A percentile compares a stretch with the other conserved stretches of the same genome.
Evolutionary conservation across 1,140 invertebrate genomes (phyloP).

Genomic region (Sitobion miscanthi): DNA sequence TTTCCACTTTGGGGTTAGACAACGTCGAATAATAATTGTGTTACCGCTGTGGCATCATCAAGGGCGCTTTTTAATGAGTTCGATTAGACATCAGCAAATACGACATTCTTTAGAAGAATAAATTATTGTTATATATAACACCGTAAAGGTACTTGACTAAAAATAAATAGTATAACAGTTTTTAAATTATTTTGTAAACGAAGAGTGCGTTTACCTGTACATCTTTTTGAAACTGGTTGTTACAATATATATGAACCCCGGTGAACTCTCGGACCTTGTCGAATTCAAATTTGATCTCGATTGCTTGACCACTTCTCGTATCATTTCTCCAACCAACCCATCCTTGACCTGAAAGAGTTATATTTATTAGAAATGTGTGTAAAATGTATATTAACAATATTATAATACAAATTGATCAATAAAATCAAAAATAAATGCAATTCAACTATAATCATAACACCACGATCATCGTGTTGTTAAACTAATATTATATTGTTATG

Average conservation of each 20-base stretch:
- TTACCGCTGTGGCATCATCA: not conserved
- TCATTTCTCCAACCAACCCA: slow-evolving; percentile 95
- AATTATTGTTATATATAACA: not conserved
- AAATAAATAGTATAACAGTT: not conserved
- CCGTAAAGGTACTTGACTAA: too few relatives aligned
- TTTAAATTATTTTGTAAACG: not conserved
- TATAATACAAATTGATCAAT: not conserved
- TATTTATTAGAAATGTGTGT: not conserved
- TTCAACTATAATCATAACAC: not conserved
- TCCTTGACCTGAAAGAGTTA: slow-evolving; percentile 66
- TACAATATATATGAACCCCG: slow-evolving; percentile 80
- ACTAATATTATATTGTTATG: not conserved
- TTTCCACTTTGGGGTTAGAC: slow-evolving; percentile 52
- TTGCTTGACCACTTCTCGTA: slow-evolving; percentile 68
- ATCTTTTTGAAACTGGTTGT: slow-evolving; percentile 81
- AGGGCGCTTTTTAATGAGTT: slow-evolving; percentile 23
- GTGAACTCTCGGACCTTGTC: slow-evolving; percentile 86
- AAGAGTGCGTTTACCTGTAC: slow-evolving; percentile 69
- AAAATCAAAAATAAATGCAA: not conserved
- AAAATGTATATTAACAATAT: not conserved
- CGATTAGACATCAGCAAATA: not conserved
- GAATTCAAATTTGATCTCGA: slow-evolving; percentile 87
- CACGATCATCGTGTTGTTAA: not conserved
- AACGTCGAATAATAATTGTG: slow-evolving; percentile 50
- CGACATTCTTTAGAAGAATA: not conserved